Percentiles rank a stretch among this genome's conserved stretches.
Evolutionary conservation across 2,113 vertebrate genomes (phyloP).

Genomic region (Anhinga rufa): DNA sequence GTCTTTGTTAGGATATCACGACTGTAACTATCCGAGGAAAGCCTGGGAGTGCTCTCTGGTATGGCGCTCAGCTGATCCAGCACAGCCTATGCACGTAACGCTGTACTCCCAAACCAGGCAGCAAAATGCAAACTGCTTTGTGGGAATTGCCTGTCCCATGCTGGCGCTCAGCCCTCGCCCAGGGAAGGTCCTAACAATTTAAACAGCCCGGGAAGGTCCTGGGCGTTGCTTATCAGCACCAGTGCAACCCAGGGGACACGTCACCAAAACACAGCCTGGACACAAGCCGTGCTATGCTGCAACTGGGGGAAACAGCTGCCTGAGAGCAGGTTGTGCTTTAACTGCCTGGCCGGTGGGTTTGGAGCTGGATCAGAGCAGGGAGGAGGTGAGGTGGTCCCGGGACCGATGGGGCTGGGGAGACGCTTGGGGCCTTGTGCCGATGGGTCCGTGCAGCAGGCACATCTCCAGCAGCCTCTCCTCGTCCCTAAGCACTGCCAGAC

Average conservation of each 20-base stretch:
- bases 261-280: background rate
- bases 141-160: background rate
- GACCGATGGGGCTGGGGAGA: rapidly evolving
- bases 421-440: background rate
- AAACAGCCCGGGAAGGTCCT: background rate
- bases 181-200: background rate
- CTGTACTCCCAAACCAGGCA: background rate
- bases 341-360: background rate
- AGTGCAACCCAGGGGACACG: rapidly evolving
- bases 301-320: background rate
- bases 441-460: background rate
- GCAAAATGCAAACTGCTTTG: background rate
- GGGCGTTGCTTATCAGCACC: background rate
- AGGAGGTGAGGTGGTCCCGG: background rate
- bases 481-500: background rate
- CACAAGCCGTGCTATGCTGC: rapidly evolving
- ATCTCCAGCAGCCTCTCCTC: background rate
- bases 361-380: background rate
- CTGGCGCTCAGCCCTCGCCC: background rate
- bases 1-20: background rate
- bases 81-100: background rate
- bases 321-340: background rate
- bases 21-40: background rate
- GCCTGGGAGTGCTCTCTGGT: background rate
- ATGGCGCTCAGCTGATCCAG: background rate